Evolutionary conservation across 2,113 vertebrate genomes (phyloP).

Genomic region (Carlito syrichta): DNA sequence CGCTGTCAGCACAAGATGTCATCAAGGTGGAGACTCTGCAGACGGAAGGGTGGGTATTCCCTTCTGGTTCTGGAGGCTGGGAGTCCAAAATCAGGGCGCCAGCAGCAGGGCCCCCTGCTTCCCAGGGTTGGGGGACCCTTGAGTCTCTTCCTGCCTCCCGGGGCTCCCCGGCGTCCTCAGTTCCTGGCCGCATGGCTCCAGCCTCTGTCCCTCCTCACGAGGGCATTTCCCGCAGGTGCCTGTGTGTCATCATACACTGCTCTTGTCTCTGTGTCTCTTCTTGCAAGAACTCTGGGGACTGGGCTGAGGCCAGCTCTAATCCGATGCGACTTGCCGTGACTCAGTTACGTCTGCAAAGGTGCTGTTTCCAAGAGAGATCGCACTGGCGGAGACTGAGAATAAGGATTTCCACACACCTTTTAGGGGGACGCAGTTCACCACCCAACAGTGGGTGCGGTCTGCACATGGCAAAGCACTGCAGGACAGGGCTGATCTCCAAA

Average conservation of each 20-base stretch:
- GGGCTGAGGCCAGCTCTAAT: neutral
- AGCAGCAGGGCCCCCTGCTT: fast-evolving
- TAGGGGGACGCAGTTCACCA: too few relatives aligned
- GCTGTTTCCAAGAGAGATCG: neutral
- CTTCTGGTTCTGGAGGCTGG: neutral
- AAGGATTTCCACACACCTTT: neutral
- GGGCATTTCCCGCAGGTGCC: too few relatives aligned
- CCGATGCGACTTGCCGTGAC: neutral
- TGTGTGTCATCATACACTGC: too few relatives aligned
- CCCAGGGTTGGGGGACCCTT: neutral
- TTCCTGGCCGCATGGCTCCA: fast-evolving
- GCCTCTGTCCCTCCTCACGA: neutral
- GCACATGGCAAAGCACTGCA: neutral
- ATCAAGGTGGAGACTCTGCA: too few relatives aligned
- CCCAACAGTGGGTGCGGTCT: neutral
- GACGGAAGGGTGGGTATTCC: too few relatives aligned
- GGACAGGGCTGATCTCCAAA: neutral
- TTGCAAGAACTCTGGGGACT: neutral
- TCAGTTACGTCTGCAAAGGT: neutral
- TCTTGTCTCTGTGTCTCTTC: neutral
- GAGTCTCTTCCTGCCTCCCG: neutral
- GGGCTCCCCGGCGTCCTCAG: fast-evolving
- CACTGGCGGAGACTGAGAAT: neutral
- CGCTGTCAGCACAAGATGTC: too few relatives aligned
- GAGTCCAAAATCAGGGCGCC: neutral